Conservation (phyloP, 2,113 vertebrate genomes). For the Rhinoptilus africanus region DNA sequence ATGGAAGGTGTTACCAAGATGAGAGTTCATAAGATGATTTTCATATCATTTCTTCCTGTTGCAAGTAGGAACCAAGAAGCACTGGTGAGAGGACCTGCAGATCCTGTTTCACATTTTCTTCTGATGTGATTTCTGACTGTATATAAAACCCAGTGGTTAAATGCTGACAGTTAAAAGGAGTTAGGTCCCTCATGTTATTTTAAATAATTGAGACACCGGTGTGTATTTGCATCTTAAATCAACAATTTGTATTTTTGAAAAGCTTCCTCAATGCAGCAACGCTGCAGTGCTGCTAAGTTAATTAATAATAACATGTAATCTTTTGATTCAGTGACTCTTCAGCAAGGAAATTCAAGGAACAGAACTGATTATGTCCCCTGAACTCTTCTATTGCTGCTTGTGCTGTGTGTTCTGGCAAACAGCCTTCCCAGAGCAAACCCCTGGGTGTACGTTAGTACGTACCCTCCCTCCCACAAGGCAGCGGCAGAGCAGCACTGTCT, state of each 20-base stretch:
- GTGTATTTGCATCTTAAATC: background rate
- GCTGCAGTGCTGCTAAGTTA: background rate
- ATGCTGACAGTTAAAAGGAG: background rate
- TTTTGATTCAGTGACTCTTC: background rate
- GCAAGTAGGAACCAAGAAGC: background rate
- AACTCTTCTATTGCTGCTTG: background rate
- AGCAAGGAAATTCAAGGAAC: background rate
- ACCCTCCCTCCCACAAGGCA: background rate
- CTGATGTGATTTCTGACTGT: background rate
- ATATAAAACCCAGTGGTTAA: background rate
- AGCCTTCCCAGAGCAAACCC: background rate
- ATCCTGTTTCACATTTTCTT: background rate
- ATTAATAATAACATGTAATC: background rate
- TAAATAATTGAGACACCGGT: background rate
- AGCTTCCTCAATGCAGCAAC: background rate
- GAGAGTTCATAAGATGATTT: background rate
- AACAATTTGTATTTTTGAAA: background rate
- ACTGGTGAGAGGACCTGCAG: background rate
- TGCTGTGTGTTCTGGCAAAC: background rate
- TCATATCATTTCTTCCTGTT: background rate
- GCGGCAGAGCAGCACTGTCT: background rate
- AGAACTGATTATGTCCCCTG: background rate
- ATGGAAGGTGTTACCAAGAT: background rate
- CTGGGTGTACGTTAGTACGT: background rate
- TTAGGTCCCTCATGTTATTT: background rate